Evolutionary conservation across 2,797 vertebrate genomes (phyloP).

Genomic region (Aulostomus chinensis): DNA sequence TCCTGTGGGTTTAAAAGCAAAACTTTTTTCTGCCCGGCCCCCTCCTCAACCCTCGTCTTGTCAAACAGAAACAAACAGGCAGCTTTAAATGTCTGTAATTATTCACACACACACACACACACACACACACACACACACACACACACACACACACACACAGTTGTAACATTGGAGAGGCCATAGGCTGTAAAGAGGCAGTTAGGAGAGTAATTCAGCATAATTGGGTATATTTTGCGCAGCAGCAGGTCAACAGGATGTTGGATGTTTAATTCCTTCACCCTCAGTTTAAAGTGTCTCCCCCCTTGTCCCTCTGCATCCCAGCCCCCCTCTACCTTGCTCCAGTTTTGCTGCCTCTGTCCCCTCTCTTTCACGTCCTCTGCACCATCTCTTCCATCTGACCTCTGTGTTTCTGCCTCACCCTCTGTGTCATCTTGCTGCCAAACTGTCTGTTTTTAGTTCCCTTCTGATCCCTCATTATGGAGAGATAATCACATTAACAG

Average conservation of each 20-base stretch:
- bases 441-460: slow-evolving; percentile 15
- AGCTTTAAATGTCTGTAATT: slow-evolving; percentile 53
- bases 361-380: neutral
- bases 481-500: slow-evolving; percentile 7
- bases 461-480: neutral
- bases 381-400: slow-evolving; percentile 5
- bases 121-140: slow-evolving; percentile 3
- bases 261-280: slow-evolving; percentile 8
- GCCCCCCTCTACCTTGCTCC: neutral
- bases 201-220: no score
- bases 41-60: slow-evolving; percentile 14
- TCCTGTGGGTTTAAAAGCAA: slow-evolving; percentile 61
- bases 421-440: no score
- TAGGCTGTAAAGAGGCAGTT: slow-evolving; percentile 19
- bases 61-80: slow-evolving; percentile 48
- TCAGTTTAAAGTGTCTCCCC: no score
- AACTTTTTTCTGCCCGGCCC: slow-evolving; percentile 22
- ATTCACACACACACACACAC: slow-evolving; percentile 28
- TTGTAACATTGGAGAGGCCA: slow-evolving; percentile 23
- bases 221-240: no score
- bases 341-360: slow-evolving; percentile 8
- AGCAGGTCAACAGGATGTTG: slow-evolving; percentile 8
- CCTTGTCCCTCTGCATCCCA: neutral
- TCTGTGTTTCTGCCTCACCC: slow-evolving; percentile 29
- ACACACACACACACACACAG: slow-evolving; percentile 15